Percentiles rank a stretch among this genome's conserved stretches.
phyloP scores from a whole-genome alignment of 2,113 vertebrate species.

The Oostethus manadensis region DNA sequence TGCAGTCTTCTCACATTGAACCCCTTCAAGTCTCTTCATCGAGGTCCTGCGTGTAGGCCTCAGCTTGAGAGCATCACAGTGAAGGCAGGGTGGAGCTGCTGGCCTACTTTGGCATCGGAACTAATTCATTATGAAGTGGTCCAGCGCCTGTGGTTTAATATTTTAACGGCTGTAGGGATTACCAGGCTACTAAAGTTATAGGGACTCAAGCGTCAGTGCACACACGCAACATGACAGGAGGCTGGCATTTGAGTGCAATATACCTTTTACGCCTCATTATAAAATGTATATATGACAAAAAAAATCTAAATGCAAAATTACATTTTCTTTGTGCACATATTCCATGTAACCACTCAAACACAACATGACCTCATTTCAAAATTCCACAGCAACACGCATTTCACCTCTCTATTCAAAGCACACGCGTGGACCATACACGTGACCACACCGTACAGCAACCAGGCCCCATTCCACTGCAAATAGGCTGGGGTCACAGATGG shows the following conservation, averaged over 20 bases:
- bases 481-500: conserved; percentile 26
- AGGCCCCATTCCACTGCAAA: conserved; percentile 20
- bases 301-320: background rate
- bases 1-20: conserved; percentile 19
- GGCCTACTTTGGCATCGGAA: conserved; percentile 9
- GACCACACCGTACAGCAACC: conserved; percentile 8
- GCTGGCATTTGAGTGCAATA: background rate
- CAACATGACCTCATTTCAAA: background rate
- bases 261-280: too few relatives aligned
- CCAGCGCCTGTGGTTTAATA: background rate
- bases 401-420: conserved; percentile 37
- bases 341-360: background rate
- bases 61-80: conserved; percentile 7
- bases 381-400: conserved; percentile 46
- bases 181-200: background rate
- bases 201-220: conserved; percentile 1
- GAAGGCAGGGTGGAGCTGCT: conserved; percentile 10
- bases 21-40: background rate
- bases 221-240: background rate
- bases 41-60: conserved; percentile 25
- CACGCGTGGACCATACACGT: conserved; percentile 7
- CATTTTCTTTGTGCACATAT: background rate
- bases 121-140: background rate
- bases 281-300: too few relatives aligned
- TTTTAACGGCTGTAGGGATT: background rate